Conservation (phyloP, 1,140 invertebrate genomes). For the Telenomus remus region DNA sequence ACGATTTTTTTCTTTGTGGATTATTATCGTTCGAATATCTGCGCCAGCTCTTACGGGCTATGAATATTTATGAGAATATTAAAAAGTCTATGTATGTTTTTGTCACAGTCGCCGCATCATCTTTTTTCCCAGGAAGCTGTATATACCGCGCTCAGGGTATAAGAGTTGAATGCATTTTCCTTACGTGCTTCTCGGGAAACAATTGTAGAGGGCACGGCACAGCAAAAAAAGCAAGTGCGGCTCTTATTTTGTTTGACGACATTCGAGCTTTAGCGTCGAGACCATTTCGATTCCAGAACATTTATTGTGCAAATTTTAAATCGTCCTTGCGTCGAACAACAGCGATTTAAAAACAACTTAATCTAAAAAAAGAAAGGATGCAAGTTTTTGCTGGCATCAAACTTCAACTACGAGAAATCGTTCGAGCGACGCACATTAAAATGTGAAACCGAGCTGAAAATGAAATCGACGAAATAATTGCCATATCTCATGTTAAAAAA, state of each 20-base stretch:
- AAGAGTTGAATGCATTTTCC: constrained; percentile 16
- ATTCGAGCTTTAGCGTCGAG: constrained; percentile 8
- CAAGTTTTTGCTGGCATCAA: not conserved
- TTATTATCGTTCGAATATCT: constrained; percentile 38
- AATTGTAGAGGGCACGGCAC: constrained; percentile 11
- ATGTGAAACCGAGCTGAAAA: not conserved
- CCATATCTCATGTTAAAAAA: constrained; percentile 22
- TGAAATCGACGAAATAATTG: constrained; percentile 17
- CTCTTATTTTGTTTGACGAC: constrained; percentile 15
- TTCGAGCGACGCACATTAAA: no score
- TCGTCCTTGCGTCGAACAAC: constrained; percentile 1
- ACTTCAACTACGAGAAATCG: no score
- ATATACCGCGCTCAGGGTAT: constrained; percentile 46
- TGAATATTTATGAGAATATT: constrained; percentile 57
- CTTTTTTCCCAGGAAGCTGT: constrained; percentile 49
- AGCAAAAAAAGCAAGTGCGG: constrained; percentile 18
- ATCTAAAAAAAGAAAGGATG: constrained; percentile 1
- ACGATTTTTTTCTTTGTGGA: constrained; percentile 43
- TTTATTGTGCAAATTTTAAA: constrained; percentile 27
- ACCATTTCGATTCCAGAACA: constrained; percentile 10
- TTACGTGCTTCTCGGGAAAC: constrained; percentile 22
- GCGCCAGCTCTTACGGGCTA: constrained; percentile 37
- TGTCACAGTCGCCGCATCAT: constrained; percentile 41
- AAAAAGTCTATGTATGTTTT: constrained; percentile 48
- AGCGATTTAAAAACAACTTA: constrained; percentile 9